Conservation (phyloP, 2,888 invertebrate genomes). For the Schrankia costaestrigalis region DNA sequence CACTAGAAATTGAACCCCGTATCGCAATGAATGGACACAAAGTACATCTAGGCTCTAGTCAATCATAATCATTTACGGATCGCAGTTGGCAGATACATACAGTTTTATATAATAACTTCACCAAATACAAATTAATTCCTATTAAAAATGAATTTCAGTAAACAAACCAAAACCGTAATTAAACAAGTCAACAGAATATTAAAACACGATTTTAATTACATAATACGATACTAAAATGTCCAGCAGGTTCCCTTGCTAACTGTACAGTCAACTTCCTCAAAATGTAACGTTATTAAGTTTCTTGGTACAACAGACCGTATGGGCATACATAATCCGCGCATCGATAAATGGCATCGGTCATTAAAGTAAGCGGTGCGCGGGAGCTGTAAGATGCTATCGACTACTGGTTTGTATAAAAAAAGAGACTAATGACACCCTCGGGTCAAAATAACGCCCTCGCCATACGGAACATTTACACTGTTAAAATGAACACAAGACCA, state of each 20-base stretch:
- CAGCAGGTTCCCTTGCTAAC: not conserved
- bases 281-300: constrained; percentile 21
- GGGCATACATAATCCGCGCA: constrained; percentile 47
- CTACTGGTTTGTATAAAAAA: constrained; percentile 63
- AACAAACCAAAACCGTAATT: too few species aligned
- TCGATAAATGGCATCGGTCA: constrained; percentile 66
- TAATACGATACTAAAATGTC: too few species aligned
- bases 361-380: constrained; percentile 71
- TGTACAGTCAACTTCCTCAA: constrained; percentile 9
- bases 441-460: constrained; percentile 39
- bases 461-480: constrained; percentile 34
- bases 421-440: constrained; percentile 57
- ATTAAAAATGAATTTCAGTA: too few species aligned
- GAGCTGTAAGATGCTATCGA: constrained; percentile 67
- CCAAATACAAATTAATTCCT: too few species aligned
- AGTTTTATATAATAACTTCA: too few species aligned
- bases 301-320: constrained; percentile 31
- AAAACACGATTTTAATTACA: too few species aligned
- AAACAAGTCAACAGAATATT: too few species aligned
- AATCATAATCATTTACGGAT: too few species aligned
- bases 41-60: too few species aligned
- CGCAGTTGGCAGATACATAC: too few species aligned
- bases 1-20: too few species aligned
- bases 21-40: too few species aligned
- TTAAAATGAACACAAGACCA: constrained; percentile 28